phyloP scores from a whole-genome alignment of 2,113 vertebrate genomes.

The Ochotona curzoniae region DNA sequence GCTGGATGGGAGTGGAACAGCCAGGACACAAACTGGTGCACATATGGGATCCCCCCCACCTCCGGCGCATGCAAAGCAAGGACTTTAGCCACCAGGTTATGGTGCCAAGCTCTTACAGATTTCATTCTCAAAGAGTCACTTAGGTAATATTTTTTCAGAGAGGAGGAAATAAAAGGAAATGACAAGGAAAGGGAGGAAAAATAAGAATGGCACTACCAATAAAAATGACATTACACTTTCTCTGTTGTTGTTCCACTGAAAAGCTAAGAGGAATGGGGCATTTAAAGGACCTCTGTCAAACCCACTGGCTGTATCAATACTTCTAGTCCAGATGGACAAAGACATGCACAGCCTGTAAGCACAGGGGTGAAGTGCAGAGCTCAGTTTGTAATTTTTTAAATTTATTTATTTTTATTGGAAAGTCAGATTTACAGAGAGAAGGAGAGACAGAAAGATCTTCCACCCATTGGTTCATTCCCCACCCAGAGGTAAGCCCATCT shows the following conservation, averaged over 20 bases:
- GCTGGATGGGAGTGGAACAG: no score
- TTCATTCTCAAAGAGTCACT: slow-evolving; percentile 4
- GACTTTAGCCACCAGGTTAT: no score
- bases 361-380: not conserved
- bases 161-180: not conserved
- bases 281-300: not conserved
- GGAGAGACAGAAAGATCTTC: no score
- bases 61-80: no score
- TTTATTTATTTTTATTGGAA: no score
- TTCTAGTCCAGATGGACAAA: not conserved
- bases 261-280: not conserved
- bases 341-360: not conserved
- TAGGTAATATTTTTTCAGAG: slow-evolving; percentile 49
- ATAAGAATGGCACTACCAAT: not conserved
- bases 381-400: not conserved
- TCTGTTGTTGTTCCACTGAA: not conserved
- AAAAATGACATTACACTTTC: slow-evolving; percentile 2
- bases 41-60: no score
- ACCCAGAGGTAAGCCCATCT: no score
- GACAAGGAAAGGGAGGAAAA: not conserved
- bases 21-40: no score
- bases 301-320: not conserved
- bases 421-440: no score
- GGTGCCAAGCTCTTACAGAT: not conserved
- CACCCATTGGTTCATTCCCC: no score